Evolutionary conservation across 2,797 vertebrate species (phyloP).

Genomic region (Danio kyathit): DNA sequence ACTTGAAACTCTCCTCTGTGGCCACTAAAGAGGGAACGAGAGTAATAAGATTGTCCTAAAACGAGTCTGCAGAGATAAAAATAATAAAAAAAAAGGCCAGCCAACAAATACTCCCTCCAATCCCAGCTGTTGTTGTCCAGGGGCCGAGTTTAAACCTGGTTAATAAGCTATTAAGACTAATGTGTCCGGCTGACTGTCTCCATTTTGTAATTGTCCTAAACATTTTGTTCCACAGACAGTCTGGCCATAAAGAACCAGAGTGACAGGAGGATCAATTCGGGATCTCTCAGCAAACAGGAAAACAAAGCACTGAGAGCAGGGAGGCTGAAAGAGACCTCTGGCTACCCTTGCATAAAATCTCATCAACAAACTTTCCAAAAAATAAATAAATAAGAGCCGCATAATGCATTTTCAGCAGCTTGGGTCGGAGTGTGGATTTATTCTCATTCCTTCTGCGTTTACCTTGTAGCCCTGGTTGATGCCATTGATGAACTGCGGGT

Average conservation of each 20-base stretch:
- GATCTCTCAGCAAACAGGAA: not conserved
- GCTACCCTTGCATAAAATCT: not conserved
- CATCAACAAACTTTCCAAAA: not conserved
- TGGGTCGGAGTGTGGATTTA: slow-evolving; percentile 3
- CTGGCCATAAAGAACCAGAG: slow-evolving; percentile 19
- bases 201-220: slow-evolving; percentile 32
- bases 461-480: slow-evolving; percentile 99
- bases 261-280: slow-evolving; percentile 13
- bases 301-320: not conserved
- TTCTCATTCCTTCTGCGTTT: slow-evolving; percentile 50
- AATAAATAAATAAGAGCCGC: not conserved
- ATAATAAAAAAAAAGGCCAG: not conserved
- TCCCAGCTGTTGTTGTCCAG: slow-evolving; percentile 19
- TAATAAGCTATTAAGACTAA: slow-evolving; percentile 42
- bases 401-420: slow-evolving; percentile 7
- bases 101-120: slow-evolving; percentile 12
- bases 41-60: slow-evolving; percentile 38
- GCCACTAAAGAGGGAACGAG: slow-evolving; percentile 53
- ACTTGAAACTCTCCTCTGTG: slow-evolving; percentile 62
- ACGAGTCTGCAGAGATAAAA: slow-evolving; percentile 48
- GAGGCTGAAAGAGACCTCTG: not conserved
- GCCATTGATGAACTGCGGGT: slow-evolving; percentile 98
- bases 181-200: slow-evolving; percentile 16
- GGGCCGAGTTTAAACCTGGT: not conserved
- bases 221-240: not conserved